Conservation (phyloP, 2,888 invertebrate genomes). For the Thymelicus acteon region DNA sequence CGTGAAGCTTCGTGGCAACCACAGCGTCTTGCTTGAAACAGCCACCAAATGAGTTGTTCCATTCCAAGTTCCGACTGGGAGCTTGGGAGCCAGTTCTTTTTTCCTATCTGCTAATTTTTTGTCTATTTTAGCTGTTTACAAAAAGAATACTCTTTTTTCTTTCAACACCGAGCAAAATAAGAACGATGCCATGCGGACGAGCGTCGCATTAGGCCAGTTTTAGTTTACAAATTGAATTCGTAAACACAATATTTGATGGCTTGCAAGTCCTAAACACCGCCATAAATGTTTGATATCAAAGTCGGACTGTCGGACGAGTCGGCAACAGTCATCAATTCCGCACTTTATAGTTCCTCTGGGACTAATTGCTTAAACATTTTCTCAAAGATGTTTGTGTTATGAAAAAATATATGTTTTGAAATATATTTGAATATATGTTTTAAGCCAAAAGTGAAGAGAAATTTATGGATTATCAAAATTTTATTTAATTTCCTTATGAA, state of each 20-base stretch:
- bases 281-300: constrained; percentile 52
- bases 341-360: constrained; percentile 50
- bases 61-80: too few species aligned
- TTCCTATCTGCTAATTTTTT: not conserved
- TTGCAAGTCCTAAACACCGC: constrained; percentile 39
- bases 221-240: constrained; percentile 38
- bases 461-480: not conserved
- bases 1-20: too few species aligned
- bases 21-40: too few species aligned
- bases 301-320: constrained; percentile 44
- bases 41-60: too few species aligned
- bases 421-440: too few species aligned
- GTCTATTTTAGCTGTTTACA: too few species aligned
- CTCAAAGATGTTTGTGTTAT: constrained; percentile 45
- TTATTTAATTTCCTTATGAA: not conserved
- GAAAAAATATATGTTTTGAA: constrained; percentile 28
- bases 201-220: constrained; percentile 8
- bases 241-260: constrained; percentile 51
- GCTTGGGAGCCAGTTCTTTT: too few species aligned
- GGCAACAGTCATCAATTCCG: constrained; percentile 51
- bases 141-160: not conserved
- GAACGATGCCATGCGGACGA: not conserved
- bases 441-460: not conserved
- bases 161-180: not conserved
- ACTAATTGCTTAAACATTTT: constrained; percentile 50